A percentile compares a stretch with the other conserved stretches of the same genome.
phyloP scores from a whole-genome alignment of 2,113 vertebrate species.

The Hassar affinis region DNA sequence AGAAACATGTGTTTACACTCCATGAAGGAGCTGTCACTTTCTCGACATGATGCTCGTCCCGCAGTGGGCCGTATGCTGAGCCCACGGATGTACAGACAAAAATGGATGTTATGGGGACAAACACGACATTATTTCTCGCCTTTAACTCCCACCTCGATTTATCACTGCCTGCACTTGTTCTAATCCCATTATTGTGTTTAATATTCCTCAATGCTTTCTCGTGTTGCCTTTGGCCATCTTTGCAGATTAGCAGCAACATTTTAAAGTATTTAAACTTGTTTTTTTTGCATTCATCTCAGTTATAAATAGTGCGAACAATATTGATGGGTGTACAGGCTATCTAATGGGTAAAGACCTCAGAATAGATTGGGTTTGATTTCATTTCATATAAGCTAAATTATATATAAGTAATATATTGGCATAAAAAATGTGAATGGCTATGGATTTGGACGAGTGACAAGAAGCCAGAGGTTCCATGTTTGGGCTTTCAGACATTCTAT shows the following conservation, averaged over 20 bases:
- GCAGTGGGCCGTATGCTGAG: conserved; percentile 49
- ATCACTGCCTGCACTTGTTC: conserved; percentile 70
- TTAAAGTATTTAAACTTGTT: neutral
- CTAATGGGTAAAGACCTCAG: neutral
- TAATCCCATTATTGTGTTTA: conserved; percentile 35
- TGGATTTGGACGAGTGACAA: neutral
- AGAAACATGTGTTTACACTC: conserved; percentile 74
- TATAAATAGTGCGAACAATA: neutral
- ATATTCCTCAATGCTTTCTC: neutral
- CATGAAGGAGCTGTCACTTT: conserved; percentile 71
- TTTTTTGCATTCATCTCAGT: neutral
- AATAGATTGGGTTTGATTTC: neutral
- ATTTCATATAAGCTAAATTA: neutral
- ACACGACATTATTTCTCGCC: conserved; percentile 61
- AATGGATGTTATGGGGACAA: conserved; percentile 68
- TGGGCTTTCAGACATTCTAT: neutral
- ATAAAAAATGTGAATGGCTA: neutral
- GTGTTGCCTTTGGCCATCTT: no score
- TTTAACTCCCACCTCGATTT: conserved; percentile 69
- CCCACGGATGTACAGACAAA: conserved; percentile 72
- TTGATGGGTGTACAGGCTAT: neutral
- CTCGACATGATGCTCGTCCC: conserved; percentile 54
- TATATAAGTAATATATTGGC: no score
- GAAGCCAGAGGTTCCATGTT: neutral
- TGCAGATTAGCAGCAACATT: neutral